A percentile compares a stretch with the other conserved stretches of the same genome.
phyloP scores from a whole-genome alignment of 2,797 vertebrate species.

The Myripristis jacobus region DNA sequence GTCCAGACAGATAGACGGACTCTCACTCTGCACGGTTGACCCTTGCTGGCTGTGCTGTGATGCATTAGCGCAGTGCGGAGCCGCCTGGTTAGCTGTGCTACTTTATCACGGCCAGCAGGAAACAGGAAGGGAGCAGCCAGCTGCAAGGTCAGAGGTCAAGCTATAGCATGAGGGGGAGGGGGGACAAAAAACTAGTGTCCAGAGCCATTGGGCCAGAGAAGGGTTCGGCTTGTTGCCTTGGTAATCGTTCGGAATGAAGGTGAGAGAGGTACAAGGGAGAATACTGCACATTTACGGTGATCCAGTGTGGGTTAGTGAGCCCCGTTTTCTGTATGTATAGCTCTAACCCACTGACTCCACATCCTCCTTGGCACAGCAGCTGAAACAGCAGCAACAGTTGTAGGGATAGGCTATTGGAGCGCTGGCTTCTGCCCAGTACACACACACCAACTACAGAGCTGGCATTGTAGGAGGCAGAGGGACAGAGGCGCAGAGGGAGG shows the following conservation, averaged over 20 bases:
- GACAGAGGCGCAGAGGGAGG: neutral
- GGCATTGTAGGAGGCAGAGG: constrained; percentile 48
- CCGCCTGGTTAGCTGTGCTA: constrained; percentile 61
- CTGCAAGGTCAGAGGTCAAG: constrained; percentile 81
- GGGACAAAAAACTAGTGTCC: constrained; percentile 68
- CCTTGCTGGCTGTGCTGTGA: constrained; percentile 62
- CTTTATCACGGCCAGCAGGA: constrained; percentile 85
- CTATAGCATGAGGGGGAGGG: constrained; percentile 75
- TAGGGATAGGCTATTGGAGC: constrained; percentile 31
- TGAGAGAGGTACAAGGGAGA: constrained; percentile 26
- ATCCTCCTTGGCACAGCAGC: constrained; percentile 45
- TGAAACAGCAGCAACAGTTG: constrained; percentile 56
- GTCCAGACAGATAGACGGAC: constrained; percentile 61
- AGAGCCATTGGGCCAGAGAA: constrained; percentile 25
- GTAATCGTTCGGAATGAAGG: constrained; percentile 25
- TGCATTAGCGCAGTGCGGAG: constrained; percentile 55
- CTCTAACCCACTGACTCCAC: constrained; percentile 37
- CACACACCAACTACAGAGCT: constrained; percentile 43
- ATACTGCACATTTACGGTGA: constrained; percentile 14
- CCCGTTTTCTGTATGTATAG: neutral
- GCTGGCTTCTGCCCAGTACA: constrained; percentile 36
- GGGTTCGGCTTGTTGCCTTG: constrained; percentile 52
- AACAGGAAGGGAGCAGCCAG: constrained; percentile 85
- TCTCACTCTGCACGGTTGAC: constrained; percentile 64
- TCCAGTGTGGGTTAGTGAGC: constrained; percentile 31